A percentile compares a stretch with the other conserved stretches of the same genome.
Conservation (phyloP, 1,140 invertebrate species). For the Eriosoma lanigerum region DNA sequence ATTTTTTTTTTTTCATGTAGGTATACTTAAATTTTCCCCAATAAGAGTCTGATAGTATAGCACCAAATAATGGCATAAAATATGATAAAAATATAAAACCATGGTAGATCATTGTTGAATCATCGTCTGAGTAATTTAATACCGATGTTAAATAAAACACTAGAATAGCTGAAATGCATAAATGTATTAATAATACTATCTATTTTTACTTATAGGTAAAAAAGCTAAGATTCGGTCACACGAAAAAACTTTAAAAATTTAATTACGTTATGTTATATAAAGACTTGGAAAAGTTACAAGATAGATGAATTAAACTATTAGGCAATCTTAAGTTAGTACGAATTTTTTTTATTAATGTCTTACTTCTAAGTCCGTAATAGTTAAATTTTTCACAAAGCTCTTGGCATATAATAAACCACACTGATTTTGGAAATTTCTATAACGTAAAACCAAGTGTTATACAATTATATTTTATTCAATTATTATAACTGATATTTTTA, state of each 20-base stretch:
- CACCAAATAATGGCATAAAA: conserved; percentile 82
- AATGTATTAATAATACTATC: too few relatives aligned
- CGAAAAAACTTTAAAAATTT: too few relatives aligned
- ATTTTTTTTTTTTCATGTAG: too few relatives aligned
- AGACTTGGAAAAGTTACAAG: too few relatives aligned
- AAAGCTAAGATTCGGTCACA: too few relatives aligned
- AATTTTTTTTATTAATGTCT: too few relatives aligned
- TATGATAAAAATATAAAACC: conserved; percentile 79
- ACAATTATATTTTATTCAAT: neutral
- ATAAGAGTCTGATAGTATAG: conserved; percentile 81
- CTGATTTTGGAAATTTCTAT: conserved; percentile 74
- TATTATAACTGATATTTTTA: too few relatives aligned
- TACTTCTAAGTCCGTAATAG: conserved; percentile 95
- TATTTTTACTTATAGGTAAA: too few relatives aligned
- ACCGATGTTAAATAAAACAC: conserved; percentile 75
- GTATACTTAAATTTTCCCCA: conserved; percentile 65
- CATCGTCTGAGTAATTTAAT: conserved; percentile 66
- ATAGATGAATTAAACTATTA: too few relatives aligned
- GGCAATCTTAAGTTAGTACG: too few relatives aligned
- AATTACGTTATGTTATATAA: too few relatives aligned
- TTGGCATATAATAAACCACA: conserved; percentile 93
- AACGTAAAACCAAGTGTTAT: neutral
- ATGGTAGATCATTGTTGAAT: conserved; percentile 80
- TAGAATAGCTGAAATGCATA: conserved; percentile 70
- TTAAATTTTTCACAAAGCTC: conserved; percentile 97